Evolutionary conservation across 2,888 invertebrate species (phyloP).

Genomic region (Thera obeliscata): DNA sequence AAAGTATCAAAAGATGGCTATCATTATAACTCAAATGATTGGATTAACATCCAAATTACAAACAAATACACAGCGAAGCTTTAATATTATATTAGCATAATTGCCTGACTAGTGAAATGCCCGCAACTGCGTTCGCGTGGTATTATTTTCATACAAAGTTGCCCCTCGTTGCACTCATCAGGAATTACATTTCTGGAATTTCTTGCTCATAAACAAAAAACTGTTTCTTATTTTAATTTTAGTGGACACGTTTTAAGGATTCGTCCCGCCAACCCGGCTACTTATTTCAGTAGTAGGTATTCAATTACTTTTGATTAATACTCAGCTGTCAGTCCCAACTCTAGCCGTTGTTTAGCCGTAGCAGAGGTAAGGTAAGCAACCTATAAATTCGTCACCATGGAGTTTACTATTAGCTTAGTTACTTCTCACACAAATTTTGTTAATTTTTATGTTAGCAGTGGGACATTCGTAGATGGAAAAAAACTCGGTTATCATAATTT

Average conservation of each 20-base stretch:
- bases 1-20: neutral
- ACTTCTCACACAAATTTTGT: too few species aligned
- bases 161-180: neutral
- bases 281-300: too few species aligned
- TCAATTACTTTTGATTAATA: too few species aligned
- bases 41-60: slow-evolving; percentile 30
- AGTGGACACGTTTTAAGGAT: too few species aligned
- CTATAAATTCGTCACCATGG: too few species aligned
- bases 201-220: neutral
- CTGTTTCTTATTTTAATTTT: too few species aligned
- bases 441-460: neutral
- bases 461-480: neutral
- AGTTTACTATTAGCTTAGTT: too few species aligned
- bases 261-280: too few species aligned
- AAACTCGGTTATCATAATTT: too few species aligned
- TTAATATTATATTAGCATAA: slow-evolving; percentile 37
- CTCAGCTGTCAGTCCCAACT: too few species aligned
- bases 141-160: neutral
- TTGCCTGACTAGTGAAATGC: slow-evolving; percentile 7
- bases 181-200: neutral
- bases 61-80: slow-evolving; percentile 14
- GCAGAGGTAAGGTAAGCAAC: too few species aligned
- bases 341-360: too few species aligned
- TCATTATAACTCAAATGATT: neutral
- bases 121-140: neutral